phyloP scores from a whole-genome alignment of 1,140 invertebrate genomes.

The Apis cerana region DNA sequence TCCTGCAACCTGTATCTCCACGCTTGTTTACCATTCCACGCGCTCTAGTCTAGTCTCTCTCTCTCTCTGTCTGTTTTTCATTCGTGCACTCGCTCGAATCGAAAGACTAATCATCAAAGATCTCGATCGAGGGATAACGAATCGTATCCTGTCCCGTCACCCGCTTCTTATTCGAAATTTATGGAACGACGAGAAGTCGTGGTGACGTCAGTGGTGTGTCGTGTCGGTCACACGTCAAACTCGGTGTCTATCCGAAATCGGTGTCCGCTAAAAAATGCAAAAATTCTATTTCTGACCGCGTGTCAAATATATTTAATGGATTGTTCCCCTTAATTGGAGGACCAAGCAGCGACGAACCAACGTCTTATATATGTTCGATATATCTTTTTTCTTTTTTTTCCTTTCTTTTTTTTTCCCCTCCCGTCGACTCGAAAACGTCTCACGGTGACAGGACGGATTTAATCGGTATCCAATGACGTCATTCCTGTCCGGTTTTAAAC shows the following conservation, averaged over 20 bases:
- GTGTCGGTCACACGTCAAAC: constrained; percentile 1
- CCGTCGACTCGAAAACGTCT: constrained; percentile 27
- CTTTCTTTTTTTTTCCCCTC: neutral
- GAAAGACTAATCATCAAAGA: too few species aligned
- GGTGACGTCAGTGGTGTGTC: constrained; percentile 2
- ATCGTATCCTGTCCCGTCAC: too few species aligned
- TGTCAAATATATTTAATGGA: too few species aligned
- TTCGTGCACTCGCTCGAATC: neutral
- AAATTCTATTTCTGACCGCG: neutral
- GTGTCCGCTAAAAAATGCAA: constrained; percentile 29
- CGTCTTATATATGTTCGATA: too few species aligned
- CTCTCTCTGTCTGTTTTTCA: neutral
- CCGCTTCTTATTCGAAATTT: neutral
- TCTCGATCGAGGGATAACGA: too few species aligned
- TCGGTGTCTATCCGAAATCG: neutral
- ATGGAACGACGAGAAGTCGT: neutral
- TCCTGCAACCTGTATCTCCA: constrained; percentile 13
- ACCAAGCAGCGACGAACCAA: too few species aligned
- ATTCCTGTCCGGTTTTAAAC: constrained; percentile 22
- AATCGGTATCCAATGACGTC: constrained; percentile 54
- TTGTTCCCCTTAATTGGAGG: too few species aligned
- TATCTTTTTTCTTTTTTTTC: too few species aligned
- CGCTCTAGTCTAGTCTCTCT: neutral
- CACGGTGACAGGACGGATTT: constrained; percentile 54
- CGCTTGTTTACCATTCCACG: constrained; percentile 37